Evolutionary conservation across 2,797 vertebrate genomes (phyloP), one percentile per base, ranked within the genome.

Genomic region (Eleutherodactylus coqui): DNA sequence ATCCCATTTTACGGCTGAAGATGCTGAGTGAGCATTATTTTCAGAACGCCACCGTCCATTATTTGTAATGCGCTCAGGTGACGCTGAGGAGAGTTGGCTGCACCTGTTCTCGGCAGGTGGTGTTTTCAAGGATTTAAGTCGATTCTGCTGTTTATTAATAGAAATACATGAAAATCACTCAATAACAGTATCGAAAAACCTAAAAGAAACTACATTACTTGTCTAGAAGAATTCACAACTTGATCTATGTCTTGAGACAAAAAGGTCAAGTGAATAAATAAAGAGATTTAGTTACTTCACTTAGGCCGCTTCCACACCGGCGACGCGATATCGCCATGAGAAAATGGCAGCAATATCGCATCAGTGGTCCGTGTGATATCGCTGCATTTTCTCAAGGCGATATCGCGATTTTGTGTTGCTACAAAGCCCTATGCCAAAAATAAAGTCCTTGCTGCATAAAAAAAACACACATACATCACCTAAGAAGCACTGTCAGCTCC

Each of bases 81-180:
- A 24, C 19, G 4, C 19, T 19, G 67, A 69, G 67, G 67, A 24
- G 19, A 69, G 67, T 5, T 5, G 29, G 34, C 29, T 5, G 60
- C 34, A 69, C 67, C 67, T 69, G 67, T 69, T 69, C 67, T 2
- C 19, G 34, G 67, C 67, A 69, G 67, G 67, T 69, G 67, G 67
- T 69, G 34, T 38, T 38, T 69, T 69, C 67, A 38, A 69, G 32
- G 67, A 8, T 69, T 38, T 19, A 21, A 27, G 16, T 14, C 29
- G 62, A 67, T 4, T 16, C 32, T n/a, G 21, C 53, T 58, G 53
- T 34, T 67, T 67, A 67, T 34, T 67, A 67, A 34, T 8, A 67
- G 32, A 19, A 34, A 67, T 34, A n/a, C 16, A 36, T 24, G 34
- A 36, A 36, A 69, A 38, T 69, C 34, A 41, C 67, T 38, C 67